Conservation (phyloP, 2,113 vertebrate genomes). For the Leptocoma aspasia region DNA sequence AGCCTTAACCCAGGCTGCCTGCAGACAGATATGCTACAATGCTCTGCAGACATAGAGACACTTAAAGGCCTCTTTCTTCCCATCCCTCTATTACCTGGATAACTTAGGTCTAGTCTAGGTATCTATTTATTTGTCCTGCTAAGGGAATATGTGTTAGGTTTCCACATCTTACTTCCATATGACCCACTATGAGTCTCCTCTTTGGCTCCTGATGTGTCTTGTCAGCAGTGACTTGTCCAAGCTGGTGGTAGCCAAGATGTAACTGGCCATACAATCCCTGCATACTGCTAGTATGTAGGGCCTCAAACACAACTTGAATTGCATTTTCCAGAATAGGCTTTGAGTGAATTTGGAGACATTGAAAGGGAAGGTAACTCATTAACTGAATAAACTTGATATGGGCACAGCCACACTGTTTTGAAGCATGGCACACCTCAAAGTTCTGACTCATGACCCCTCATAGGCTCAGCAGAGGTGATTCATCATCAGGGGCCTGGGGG, state of each 20-base stretch:
- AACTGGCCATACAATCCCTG: not conserved
- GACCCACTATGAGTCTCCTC: not conserved
- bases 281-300: not conserved
- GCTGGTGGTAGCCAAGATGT: not conserved
- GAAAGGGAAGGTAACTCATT: not conserved
- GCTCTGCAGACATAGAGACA: not conserved
- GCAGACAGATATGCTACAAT: not conserved
- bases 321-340: not conserved
- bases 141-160: not conserved
- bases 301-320: not conserved
- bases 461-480: not conserved
- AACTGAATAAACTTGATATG: not conserved
- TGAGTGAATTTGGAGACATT: not conserved
- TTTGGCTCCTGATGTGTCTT: not conserved
- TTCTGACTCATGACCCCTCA: not conserved
- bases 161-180: not conserved
- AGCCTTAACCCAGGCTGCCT: not conserved
- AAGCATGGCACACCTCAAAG: not conserved
- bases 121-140: not conserved
- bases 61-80: not conserved
- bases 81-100: not conserved
- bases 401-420: rapidly evolving
- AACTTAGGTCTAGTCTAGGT: not conserved
- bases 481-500: not conserved
- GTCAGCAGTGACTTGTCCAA: not conserved